Conservation (phyloP, 2,797 vertebrate species). For the Smutsia temminckii region DNA sequence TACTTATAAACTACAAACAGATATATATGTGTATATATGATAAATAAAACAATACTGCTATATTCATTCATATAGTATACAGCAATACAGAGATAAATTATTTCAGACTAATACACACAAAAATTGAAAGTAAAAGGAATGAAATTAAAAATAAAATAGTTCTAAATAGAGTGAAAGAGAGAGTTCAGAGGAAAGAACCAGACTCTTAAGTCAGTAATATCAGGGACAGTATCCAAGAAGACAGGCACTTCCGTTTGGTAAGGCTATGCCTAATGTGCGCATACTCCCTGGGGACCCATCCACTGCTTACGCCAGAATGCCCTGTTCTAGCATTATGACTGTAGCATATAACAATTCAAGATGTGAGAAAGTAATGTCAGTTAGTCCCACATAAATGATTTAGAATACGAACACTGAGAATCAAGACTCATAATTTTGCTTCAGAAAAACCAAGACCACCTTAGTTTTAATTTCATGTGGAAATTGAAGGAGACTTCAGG, state of each 20-base stretch:
- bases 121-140: slow-evolving; percentile 20
- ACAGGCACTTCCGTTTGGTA: not conserved
- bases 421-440: not conserved
- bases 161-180: not conserved
- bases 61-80: not conserved
- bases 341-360: not conserved
- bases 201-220: not conserved
- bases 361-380: not conserved
- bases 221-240: not conserved
- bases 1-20: slow-evolving; percentile 2
- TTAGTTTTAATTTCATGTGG: slow-evolving; percentile 33
- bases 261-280: not conserved
- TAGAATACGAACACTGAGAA: not conserved
- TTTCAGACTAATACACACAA: not conserved
- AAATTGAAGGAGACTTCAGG: slow-evolving; percentile 54
- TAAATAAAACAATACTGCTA: not conserved
- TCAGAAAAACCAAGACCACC: not conserved
- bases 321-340: not conserved
- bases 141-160: slow-evolving; percentile 5
- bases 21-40: not conserved
- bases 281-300: accelerated
- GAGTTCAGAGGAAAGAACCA: not conserved
- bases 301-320: no score
- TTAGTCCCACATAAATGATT: not conserved
- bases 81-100: not conserved